phyloP scores from a whole-genome alignment of 2,797 vertebrate species.

The Nothura maculosa region DNA sequence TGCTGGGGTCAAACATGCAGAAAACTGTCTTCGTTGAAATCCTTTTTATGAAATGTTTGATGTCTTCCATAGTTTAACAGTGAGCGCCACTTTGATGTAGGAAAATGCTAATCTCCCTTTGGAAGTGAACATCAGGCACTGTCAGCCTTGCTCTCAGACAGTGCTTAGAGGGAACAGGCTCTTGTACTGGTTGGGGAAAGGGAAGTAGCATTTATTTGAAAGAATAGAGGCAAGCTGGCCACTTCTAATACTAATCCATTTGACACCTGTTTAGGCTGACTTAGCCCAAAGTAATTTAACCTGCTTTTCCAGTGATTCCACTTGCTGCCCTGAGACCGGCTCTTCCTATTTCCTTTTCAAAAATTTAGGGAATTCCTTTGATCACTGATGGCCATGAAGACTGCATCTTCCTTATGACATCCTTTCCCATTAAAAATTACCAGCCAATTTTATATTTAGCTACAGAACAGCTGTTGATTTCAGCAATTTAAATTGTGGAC shows the following conservation, averaged over 20 bases:
- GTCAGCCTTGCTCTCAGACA: background rate
- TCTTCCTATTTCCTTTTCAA: background rate
- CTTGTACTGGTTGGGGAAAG: background rate
- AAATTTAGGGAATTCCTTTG: background rate
- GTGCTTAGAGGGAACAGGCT: background rate
- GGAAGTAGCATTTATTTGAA: background rate
- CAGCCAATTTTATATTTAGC: background rate
- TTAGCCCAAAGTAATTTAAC: background rate
- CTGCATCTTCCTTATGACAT: background rate
- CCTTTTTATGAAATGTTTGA: conserved; percentile 21
- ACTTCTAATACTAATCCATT: background rate
- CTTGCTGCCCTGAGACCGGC: background rate
- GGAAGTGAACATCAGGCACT: background rate
- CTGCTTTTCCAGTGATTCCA: background rate
- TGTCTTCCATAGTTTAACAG: background rate
- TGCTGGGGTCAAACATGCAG: conserved; percentile 8
- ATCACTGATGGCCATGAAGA: background rate
- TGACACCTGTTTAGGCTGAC: background rate
- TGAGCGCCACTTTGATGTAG: background rate
- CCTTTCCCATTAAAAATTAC: background rate
- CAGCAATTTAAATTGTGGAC: background rate
- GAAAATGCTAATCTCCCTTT: background rate
- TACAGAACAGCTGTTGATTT: background rate
- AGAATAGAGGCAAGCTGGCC: background rate
- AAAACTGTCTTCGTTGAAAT: conserved; percentile 34